Evolutionary conservation across 2,797 vertebrate genomes (phyloP), one percentile per base, ranked within the genome.

Genomic region (Chaetophractus vellerosus): DNA sequence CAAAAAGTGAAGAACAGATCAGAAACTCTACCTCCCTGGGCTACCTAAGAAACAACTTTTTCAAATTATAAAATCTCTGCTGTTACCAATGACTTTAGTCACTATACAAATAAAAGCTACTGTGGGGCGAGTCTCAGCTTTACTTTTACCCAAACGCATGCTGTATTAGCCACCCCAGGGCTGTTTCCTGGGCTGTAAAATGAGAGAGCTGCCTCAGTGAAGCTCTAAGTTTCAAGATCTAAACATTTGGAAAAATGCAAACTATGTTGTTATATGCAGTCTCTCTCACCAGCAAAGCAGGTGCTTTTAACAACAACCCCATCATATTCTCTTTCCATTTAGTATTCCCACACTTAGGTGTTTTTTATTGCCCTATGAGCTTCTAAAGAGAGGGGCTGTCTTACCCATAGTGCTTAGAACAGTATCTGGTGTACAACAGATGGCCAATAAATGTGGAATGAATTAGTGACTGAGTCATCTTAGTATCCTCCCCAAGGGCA

Each of bases 221-320:
- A 81, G 33, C 28, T 55, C 61, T 55, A 26, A 66, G 55, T 82
- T 72, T 82, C 26, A 45, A 90, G 33, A 88, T 61, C 38, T 93
- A 33, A 89, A 59, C 31, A 57, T 57, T 19, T 63, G 63, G 48
- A 52, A 84, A 74, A 81, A 92, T 28, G 9, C 38, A 68, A 61
- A 31, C 59, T 16, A 31, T 9, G 2, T 48, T 15, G n/a, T 21
- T 28, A 1, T 21, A 28, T 41, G 23, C 19, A 50, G 36, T 50
- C 79, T 88, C 28, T 57, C 28, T 83, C 21, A 74, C 16, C 57
- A 87, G 61, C 84, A 82, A 83, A 90, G 72, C 61, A 83, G 85
- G 50, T 33, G 15, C 68, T 90, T 66, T 69, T 81, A 66, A 79
- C 68, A 72, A 69, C 72, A 82, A 55, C 23, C 48, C 64, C 69